Conservation (phyloP, 1,140 invertebrate species). For the Chrysopa pallens region DNA sequence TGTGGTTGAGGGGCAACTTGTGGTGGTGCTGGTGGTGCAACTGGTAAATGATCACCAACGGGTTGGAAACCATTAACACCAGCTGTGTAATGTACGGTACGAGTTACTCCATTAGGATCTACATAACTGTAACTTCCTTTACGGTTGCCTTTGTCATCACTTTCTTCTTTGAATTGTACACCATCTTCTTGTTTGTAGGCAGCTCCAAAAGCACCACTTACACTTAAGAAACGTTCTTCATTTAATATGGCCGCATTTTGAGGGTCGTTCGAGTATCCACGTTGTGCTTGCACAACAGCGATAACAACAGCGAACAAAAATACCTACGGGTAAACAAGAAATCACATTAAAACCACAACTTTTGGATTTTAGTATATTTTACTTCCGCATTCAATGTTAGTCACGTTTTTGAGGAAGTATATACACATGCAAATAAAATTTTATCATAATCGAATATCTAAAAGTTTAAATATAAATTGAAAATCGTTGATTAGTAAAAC, state of each 20-base stretch:
- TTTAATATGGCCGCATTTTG: conserved; percentile 62
- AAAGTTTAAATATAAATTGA: too few species aligned
- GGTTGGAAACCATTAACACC: conserved; percentile 68
- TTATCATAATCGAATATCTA: too few species aligned
- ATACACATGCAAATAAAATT: not conserved
- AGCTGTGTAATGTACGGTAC: conserved; percentile 67
- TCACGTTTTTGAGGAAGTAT: not conserved
- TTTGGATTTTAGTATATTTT: too few species aligned
- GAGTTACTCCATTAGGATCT: conserved; percentile 60
- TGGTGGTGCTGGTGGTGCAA: conserved; percentile 40
- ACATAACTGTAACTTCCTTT: conserved; percentile 72
- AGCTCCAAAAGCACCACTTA: conserved; percentile 66
- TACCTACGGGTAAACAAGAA: too few species aligned
- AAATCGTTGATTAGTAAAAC: too few species aligned
- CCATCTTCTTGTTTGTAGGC: conserved; percentile 74
- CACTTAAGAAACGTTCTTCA: conserved; percentile 59
- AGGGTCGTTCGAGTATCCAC: conserved; percentile 37
- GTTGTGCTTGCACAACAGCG: conserved; percentile 33
- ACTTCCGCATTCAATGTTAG: not conserved
- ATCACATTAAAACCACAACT: too few species aligned
- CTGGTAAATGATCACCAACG: conserved; percentile 58
- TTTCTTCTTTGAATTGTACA: conserved; percentile 76
- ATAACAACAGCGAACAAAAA: conserved; percentile 35
- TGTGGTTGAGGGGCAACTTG: conserved; percentile 38
- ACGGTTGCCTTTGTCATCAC: conserved; percentile 62